phyloP scores from a whole-genome alignment of 1,140 invertebrate genomes.

The Aphaenogaster ashmeadi region DNA sequence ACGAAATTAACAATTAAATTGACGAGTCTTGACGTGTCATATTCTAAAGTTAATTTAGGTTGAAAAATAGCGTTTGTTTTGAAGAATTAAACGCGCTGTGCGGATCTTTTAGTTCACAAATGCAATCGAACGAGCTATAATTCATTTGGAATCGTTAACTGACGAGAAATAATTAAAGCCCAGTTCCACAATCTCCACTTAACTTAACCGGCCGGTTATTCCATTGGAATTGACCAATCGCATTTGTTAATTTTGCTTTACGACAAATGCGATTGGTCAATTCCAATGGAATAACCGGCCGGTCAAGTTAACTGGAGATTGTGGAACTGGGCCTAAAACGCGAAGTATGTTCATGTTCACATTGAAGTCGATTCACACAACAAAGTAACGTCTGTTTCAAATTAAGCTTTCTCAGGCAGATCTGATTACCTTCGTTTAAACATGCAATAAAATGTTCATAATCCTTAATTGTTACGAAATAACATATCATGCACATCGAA shows the following conservation, averaged over 20 bases:
- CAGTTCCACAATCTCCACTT: too few relatives aligned
- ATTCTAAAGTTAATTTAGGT: not conserved
- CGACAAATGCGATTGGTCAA: too few relatives aligned
- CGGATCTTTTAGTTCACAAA: not conserved
- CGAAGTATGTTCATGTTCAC: not conserved
- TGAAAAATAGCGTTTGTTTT: not conserved
- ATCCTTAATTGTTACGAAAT: slow-evolving; percentile 14
- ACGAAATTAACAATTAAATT: not conserved
- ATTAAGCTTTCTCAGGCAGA: not conserved
- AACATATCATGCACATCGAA: not conserved
- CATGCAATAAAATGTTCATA: not conserved
- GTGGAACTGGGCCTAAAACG: not conserved
- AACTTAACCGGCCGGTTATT: too few relatives aligned
- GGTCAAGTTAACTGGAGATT: too few relatives aligned
- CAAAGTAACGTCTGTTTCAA: not conserved
- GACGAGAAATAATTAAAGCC: not conserved
- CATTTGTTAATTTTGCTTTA: too few relatives aligned
- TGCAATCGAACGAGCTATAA: slow-evolving; percentile 14
- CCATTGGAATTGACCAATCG: too few relatives aligned
- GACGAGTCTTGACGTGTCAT: not conserved
- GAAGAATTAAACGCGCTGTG: not conserved
- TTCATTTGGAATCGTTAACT: not conserved
- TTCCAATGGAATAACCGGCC: too few relatives aligned
- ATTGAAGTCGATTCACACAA: not conserved
- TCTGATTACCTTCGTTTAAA: not conserved